Percentiles rank a stretch among this genome's conserved stretches.
These are phyloP conservation scores for Danio aesculapii DNA, from an alignment of 2,797 vertebrate species.

Conservation along the genomic window DNA sequence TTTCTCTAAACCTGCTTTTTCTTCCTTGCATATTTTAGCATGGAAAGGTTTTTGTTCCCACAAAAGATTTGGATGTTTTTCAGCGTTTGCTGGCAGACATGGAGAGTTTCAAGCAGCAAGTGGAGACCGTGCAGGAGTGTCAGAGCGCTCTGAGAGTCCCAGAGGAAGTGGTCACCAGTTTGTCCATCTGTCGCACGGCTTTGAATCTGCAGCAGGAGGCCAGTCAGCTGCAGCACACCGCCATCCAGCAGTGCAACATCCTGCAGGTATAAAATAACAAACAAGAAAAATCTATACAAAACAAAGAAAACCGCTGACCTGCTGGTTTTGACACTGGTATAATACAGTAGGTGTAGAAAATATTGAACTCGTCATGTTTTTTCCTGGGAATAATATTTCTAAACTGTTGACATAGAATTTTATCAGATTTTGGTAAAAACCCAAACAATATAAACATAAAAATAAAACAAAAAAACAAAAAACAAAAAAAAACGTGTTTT, in stretches of 20 bases:
- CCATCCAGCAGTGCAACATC: constrained; percentile 97
- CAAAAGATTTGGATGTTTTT: background rate
- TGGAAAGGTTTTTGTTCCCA: background rate
- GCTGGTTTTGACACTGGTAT: background rate
- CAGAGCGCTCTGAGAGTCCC: constrained; percentile 94
- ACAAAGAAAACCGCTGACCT: constrained; percentile 38
- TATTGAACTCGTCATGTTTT: too few species aligned
- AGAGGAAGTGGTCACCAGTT: constrained; percentile 87
- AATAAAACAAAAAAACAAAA: too few species aligned
- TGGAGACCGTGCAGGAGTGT: constrained; percentile 86
- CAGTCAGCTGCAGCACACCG: constrained; percentile 93
- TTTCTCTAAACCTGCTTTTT: background rate
- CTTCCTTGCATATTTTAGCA: background rate
- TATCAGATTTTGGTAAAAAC: too few species aligned
- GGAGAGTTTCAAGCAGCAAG: constrained; percentile 94
- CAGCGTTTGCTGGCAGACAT: constrained; percentile 92
- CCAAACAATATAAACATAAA: too few species aligned
- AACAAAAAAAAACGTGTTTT: too few species aligned
- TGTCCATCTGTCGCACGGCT: constrained; percentile 89
- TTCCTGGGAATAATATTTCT: too few species aligned
- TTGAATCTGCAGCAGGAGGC: constrained; percentile 92
- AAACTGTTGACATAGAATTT: too few species aligned
- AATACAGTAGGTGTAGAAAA: too few species aligned
- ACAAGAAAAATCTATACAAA: background rate
- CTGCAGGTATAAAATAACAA: constrained; percentile 83